phyloP scores from a whole-genome alignment of 2,888 invertebrate species.

The Thymelicus sylvestris region DNA sequence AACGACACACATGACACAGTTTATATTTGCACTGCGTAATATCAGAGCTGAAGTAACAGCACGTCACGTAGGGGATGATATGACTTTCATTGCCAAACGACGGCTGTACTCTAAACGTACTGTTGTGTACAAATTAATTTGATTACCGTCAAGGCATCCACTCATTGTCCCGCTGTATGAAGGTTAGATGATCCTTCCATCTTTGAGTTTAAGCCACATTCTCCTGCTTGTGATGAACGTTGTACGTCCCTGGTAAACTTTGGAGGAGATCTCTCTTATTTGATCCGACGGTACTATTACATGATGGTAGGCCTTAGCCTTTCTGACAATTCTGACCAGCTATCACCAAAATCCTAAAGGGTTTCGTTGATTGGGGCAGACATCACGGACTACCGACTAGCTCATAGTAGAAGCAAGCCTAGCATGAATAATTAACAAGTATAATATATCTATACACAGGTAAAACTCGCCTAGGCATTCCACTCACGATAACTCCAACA shows the following conservation, averaged over 20 bases:
- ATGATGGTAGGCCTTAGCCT: too few relatives aligned
- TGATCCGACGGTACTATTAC: too few relatives aligned
- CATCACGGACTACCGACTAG: too few relatives aligned
- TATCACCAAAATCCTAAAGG: too few relatives aligned
- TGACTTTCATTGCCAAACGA: slow-evolving; percentile 6
- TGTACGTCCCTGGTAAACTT: too few relatives aligned
- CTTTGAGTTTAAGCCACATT: too few relatives aligned
- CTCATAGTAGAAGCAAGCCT: not conserved
- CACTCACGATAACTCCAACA: slow-evolving; percentile 25
- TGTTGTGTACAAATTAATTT: not conserved
- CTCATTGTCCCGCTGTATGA: too few relatives aligned
- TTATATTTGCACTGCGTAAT: slow-evolving; percentile 22
- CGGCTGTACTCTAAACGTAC: not conserved
- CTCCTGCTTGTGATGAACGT: too few relatives aligned
- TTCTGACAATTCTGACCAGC: too few relatives aligned
- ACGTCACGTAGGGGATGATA: slow-evolving; percentile 3
- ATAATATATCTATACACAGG: slow-evolving; percentile 8
- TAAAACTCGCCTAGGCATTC: slow-evolving; percentile 25
- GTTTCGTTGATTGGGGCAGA: too few relatives aligned
- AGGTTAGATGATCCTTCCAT: too few relatives aligned
- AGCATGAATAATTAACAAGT: slow-evolving; percentile 17
- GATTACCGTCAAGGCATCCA: not conserved
- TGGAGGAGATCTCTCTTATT: too few relatives aligned
- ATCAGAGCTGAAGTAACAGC: slow-evolving; percentile 12
- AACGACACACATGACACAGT: slow-evolving; percentile 12